Base-by-base conservation (phyloP, 1,140 invertebrate species). In the Trissolcus basalis region DNA sequence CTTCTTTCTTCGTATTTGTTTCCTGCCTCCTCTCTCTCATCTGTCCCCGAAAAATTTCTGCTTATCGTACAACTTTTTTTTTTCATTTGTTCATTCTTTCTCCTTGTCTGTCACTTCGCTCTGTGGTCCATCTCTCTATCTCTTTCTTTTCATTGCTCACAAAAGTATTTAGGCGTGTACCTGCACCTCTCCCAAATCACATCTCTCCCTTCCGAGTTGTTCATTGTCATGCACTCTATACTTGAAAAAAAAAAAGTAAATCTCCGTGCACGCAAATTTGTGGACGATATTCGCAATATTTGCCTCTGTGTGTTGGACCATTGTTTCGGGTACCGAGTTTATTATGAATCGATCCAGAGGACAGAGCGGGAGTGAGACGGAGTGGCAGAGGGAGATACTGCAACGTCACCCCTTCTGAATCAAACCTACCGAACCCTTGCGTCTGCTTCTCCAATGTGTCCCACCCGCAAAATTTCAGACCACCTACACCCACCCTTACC, bases 261-360 rank as follows among this genome's bases (percentile, higher is more conserved):
- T 76, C 77, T 80, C 70, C 77, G 81, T 72, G 80, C 79, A 86
- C 83, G 85, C 81, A 86, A 86, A 86, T 85, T 86, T 83, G 79
- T 81, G 81, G 75, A 86, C 80, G 81, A 85, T 85, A 82, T 80
- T 83, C 83, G 81, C 80, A 81, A 83, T 85, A 84, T 86, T 85
- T 86, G 81, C 78, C 81, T 79, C 77, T 78, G 81, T 27, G 19
- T 79, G 73, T 77, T 81, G 79, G 81, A 80, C 82, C 80, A 84
- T 86, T 87, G 85, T 84, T 85, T 85, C 82, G 81, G 73, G 78
- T 59, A 77, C 79, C 77, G 81, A 86, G 82, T 85, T 85, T 83
- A 83, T 84, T 86, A 84, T 83, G 81, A 85, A 85, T 87, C 81
- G 84, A 85, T 85, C 83, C 82, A 77, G 74, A 80, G 74, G 80